Evolutionary conservation across 2,888 invertebrate genomes (phyloP), one percentile per base, ranked within the genome.

Genomic region (Crossocerus cetratus): DNA sequence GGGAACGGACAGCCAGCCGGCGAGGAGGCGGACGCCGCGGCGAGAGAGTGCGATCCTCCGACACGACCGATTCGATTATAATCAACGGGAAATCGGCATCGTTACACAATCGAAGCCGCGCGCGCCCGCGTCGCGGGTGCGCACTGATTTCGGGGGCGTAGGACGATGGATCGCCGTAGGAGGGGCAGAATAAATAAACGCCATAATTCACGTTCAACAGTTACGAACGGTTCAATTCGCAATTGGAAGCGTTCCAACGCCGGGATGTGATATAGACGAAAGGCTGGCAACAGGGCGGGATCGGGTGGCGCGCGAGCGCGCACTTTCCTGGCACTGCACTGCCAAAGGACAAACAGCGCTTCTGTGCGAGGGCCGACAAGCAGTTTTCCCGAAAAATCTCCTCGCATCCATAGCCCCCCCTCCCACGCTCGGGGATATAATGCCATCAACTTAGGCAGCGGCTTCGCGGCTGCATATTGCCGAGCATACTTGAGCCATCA

Each of bases 191-290:
- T 84, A 86, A 86, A 86, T 85, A 86, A 86, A 85, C 81, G 85
- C 84, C 85, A 86, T 88, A 88, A 88, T 84, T 88, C 87, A 86
- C 86, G 87, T 86, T 88, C 86, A 86, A 86, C 85, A 87, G 86
- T 86, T 87, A 86, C 85, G 81, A 85, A 85, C 84, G 84, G 80
- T 86, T 85, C 87, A 86, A 86, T 86, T 86, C 85, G 84, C 86
- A 83, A 87, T 88, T 88, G 88, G 88, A 85, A 84, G 69, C 74
- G 83, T 76, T 88, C 88, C 86, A 88, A 87, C 79, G 69, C 76
- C 64, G 61, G 75, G 69, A 63, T 69, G 72, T 61, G 82, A 78
- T 74, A 72, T 72, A 72, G 77, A 75, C 70, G 73, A 72, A 74
- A 71, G 65, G 66, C 65, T 57, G 70, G 70, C 42, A 55, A 67